Conservation (phyloP, 2,888 invertebrate genomes). For the Eupithecia pulchellata region DNA sequence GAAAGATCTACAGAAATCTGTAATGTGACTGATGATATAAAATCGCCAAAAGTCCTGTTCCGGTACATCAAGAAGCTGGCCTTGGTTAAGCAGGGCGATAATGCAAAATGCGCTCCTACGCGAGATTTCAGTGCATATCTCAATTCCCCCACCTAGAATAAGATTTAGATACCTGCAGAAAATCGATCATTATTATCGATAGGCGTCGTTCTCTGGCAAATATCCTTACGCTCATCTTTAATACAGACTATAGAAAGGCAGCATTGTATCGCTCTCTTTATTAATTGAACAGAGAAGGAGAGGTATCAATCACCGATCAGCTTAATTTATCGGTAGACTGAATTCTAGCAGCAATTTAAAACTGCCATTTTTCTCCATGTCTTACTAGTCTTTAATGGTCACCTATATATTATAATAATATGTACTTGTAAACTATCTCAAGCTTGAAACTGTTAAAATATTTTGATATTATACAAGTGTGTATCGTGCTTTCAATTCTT, state of each 20-base stretch:
- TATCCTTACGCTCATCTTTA: neutral
- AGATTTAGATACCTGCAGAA: neutral
- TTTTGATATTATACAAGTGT: neutral
- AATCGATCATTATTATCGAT: neutral
- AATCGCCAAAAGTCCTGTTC: too few relatives aligned
- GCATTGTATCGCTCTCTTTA: slow-evolving; percentile 18
- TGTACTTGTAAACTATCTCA: slow-evolving; percentile 11
- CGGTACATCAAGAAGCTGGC: too few relatives aligned
- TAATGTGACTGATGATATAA: too few relatives aligned
- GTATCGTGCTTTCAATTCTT: neutral
- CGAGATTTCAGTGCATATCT: too few relatives aligned
- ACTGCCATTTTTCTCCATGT: slow-evolving; percentile 28
- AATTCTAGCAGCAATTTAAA: slow-evolving; percentile 24
- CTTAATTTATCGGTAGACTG: slow-evolving; percentile 16
- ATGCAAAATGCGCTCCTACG: too few relatives aligned
- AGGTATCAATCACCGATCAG: neutral
- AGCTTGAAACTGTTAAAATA: neutral
- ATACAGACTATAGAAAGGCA: neutral
- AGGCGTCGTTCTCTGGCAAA: neutral
- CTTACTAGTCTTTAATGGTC: slow-evolving; percentile 38
- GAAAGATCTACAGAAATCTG: too few relatives aligned
- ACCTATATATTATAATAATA: slow-evolving; percentile 6
- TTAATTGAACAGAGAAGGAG: neutral
- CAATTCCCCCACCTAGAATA: too few relatives aligned
- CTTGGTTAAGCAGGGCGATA: too few relatives aligned